Base-by-base conservation (phyloP, 2,797 vertebrate species). In the Eidolon dupreanum region DNA sequence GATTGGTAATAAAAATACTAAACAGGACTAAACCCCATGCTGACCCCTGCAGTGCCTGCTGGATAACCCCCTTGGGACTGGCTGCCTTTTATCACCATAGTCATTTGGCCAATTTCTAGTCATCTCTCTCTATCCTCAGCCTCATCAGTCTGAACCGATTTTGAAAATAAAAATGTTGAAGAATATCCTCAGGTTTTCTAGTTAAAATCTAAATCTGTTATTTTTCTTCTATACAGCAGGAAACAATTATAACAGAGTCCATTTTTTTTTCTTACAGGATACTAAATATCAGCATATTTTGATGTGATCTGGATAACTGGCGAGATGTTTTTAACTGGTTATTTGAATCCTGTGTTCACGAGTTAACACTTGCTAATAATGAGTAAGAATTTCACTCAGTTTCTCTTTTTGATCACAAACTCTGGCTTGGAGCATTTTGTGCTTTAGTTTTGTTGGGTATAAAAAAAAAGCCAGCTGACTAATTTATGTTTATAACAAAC, bases 1-100 rank as follows among this genome's bases (percentile, higher is more conserved):
- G 84, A 57, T 33, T 75, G 71, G 90, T 88, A 95, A 96, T 95
- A 94, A 98, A 97, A 97, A 84, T 93, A 96, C 94, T 94, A 94
- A 97, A 87, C 88, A 96, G 93, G 93, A 73, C 95, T 89, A 93
- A 97, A 63, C 88, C 83, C 66, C 15, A 65, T 7, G 55, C 92
- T 65, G 93, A 96, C 88, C 87, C 87, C 89, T 53, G 78, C 88
- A 46, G 83, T 1, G 70, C 83, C 88, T 89, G 59, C 82, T 24
- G 46, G 90, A n/a, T 49, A 66, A 5, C n/a, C 87, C 87, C 46
- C 41, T 66, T 22, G 71, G 82, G 85, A 96, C 4, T 38, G 26
- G 53, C 85, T 59, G 95, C 59, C 88, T 97, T 96, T 97, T 57
- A 91, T 91, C 92, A 65, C 57, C 59, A 66, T 49, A 33, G 68